phyloP scores from a whole-genome alignment of 2,888 invertebrate genomes.

The Toxonevra muliebris region DNA sequence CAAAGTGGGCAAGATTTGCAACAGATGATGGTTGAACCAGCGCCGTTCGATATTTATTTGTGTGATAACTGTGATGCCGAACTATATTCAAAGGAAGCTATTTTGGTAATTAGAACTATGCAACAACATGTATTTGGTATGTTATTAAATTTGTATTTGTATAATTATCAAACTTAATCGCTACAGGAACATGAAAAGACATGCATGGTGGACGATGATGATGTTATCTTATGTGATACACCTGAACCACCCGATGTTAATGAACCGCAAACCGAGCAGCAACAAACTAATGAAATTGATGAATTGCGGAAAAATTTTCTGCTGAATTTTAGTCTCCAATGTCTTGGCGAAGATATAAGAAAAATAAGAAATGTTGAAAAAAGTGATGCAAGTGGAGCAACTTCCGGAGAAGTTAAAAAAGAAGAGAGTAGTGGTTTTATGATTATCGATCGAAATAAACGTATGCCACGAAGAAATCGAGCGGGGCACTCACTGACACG shows the following conservation, averaged over 20 bases:
- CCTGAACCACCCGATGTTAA: constrained; percentile 54
- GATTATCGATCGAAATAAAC: constrained; percentile 54
- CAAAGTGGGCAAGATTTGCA: constrained; percentile 60
- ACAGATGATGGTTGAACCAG: constrained; percentile 69
- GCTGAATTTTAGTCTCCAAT: constrained; percentile 65
- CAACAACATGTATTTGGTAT: not conserved
- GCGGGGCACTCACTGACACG: constrained; percentile 65
- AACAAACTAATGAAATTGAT: constrained; percentile 52
- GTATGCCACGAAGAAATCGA: constrained; percentile 64
- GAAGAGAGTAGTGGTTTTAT: constrained; percentile 40
- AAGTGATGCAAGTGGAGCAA: constrained; percentile 33
- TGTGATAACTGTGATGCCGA: constrained; percentile 81
- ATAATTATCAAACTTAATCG: not conserved
- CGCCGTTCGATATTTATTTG: constrained; percentile 74
- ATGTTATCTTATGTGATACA: constrained; percentile 64
- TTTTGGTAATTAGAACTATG: constrained; percentile 64
- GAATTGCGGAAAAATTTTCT: constrained; percentile 64
- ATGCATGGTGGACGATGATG: constrained; percentile 61
- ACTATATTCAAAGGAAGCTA: constrained; percentile 70
- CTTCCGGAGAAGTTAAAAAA: constrained; percentile 33
- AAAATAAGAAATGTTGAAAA: constrained; percentile 24
- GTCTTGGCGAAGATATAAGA: constrained; percentile 35
- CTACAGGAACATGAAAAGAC: constrained; percentile 66
- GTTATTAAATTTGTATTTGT: not conserved
- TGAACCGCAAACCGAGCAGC: constrained; percentile 32